Evolutionary conservation across 2,797 vertebrate species (phyloP), one percentile per base, ranked within the genome.

Genomic region (Dendrocincla tyrannina): DNA sequence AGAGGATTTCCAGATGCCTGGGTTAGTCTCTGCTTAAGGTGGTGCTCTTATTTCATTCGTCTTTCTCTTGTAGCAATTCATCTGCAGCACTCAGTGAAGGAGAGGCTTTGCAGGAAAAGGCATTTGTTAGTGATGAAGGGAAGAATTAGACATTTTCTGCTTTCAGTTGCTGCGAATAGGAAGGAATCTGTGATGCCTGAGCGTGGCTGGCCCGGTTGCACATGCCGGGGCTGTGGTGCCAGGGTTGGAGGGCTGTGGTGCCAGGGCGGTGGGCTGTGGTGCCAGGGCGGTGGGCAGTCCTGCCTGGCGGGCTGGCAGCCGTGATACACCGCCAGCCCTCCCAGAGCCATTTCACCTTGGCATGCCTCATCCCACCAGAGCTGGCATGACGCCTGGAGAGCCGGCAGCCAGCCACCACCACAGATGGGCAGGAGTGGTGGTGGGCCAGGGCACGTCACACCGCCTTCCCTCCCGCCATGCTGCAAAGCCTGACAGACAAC

Each of bases 161-260:
- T 3, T 35, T 39, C 25, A 11, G 0, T 39, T 47, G 5, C 66
- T 56, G 20, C 28, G 9, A 28, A 25, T 4, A 8, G 5, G 67
- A 81, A 55, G 35, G 73, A 47, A 46, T 7, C 22, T 17, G 37
- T 7, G 33, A 32, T 2, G 17, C 9, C 66, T 13, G 42, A 72
- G 23, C 0, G 0, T 4, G 47, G 9, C 76, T 39, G 67, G 60
- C 74, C 30, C 24, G 1, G 2, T 3, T 27, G 62, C 63, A 17
- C 37, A 17, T 0, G 12, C 20, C 0, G 1, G 1, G 37, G 28
- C 0, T 1, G 52, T 35, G 30, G 52, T 53, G 50, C 50, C 30
- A 32, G 28, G 28, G 30, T 44, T 30, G 50, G 28, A 32, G 1
- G 37, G 28, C 0, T 1, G 27, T 4, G 16, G 47, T 47, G 47